Percentiles rank a stretch among this genome's conserved stretches.
Conservation (phyloP, 1,140 invertebrate species). For the Cotesia vestalis region DNA sequence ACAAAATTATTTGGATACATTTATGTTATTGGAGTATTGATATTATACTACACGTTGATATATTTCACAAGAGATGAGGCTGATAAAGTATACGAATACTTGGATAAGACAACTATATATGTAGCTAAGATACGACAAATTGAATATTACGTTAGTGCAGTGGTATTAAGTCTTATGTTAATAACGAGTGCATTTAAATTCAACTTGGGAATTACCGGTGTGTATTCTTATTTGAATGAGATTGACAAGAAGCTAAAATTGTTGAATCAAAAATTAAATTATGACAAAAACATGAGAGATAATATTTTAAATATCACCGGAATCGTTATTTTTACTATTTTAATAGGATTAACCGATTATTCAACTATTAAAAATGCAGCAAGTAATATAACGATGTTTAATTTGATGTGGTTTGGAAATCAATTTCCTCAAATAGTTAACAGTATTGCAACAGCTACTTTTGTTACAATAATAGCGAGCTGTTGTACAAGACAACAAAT, state of each 20-base stretch:
- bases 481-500: conserved; percentile 29
- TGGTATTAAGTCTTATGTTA: conserved; percentile 31
- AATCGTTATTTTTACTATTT: conserved; percentile 29
- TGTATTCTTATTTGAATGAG: conserved; percentile 11
- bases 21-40: conserved; percentile 28
- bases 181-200: conserved; percentile 18
- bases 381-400: conserved; percentile 21
- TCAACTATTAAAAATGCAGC: conserved; percentile 14
- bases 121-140: conserved; percentile 9
- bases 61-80: conserved; percentile 16
- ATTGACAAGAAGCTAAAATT: conserved; percentile 36
- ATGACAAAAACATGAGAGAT: conserved; percentile 16
- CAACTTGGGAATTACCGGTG: not conserved
- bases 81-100: conserved; percentile 5
- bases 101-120: conserved; percentile 21
- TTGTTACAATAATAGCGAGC: conserved; percentile 27
- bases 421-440: conserved; percentile 37
- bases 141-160: conserved; percentile 17
- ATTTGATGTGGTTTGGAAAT: conserved; percentile 33
- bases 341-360: conserved; percentile 33
- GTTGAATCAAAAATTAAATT: conserved; percentile 30
- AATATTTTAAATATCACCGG: conserved; percentile 23
- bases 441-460: conserved; percentile 27
- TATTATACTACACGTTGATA: conserved; percentile 29
- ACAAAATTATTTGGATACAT: conserved; percentile 29